These are phyloP conservation scores for Doris montereyensis DNA, from an alignment of 2,888 invertebrate species.

Conservation along the genomic window DNA sequence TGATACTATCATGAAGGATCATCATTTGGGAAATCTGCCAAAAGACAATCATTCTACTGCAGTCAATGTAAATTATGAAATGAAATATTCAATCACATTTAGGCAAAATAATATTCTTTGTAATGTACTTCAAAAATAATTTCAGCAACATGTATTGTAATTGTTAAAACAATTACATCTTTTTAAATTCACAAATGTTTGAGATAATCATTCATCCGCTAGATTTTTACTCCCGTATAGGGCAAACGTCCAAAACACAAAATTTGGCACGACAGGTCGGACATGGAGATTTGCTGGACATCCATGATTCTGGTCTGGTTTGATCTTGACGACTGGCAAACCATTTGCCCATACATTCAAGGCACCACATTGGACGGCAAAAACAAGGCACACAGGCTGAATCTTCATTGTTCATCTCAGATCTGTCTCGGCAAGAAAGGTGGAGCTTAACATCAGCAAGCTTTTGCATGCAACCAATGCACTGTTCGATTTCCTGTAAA, in stretches of 20 bases:
- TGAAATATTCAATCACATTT: too few species aligned
- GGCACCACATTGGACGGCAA: slow-evolving; percentile 92
- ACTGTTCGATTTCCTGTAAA: slow-evolving; percentile 84
- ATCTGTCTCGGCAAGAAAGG: slow-evolving; percentile 78
- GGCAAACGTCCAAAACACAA: slow-evolving; percentile 88
- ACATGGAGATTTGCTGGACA: slow-evolving; percentile 87
- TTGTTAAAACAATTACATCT: too few species aligned
- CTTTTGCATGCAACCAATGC: slow-evolving; percentile 90
- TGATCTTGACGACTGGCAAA: slow-evolving; percentile 87
- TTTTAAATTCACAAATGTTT: too few species aligned
- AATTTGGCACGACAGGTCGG: slow-evolving; percentile 89
- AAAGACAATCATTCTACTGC: too few species aligned
- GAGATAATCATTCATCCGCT: slow-evolving; percentile 40
- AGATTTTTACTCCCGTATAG: slow-evolving; percentile 60
- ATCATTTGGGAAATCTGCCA: too few species aligned
- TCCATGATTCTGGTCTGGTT: slow-evolving; percentile 82
- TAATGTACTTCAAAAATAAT: too few species aligned
- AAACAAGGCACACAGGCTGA: slow-evolving; percentile 77
- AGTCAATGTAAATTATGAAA: too few species aligned
- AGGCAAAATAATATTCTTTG: too few species aligned
- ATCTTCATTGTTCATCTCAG: slow-evolving; percentile 39
- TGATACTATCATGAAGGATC: too few species aligned
- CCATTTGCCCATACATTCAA: slow-evolving; percentile 78
- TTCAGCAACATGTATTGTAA: too few species aligned
- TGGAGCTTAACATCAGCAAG: slow-evolving; percentile 85